These are phyloP conservation scores for Sebastolobus altivelis DNA, from an alignment of 2,797 vertebrate species.

Conservation along the genomic window DNA sequence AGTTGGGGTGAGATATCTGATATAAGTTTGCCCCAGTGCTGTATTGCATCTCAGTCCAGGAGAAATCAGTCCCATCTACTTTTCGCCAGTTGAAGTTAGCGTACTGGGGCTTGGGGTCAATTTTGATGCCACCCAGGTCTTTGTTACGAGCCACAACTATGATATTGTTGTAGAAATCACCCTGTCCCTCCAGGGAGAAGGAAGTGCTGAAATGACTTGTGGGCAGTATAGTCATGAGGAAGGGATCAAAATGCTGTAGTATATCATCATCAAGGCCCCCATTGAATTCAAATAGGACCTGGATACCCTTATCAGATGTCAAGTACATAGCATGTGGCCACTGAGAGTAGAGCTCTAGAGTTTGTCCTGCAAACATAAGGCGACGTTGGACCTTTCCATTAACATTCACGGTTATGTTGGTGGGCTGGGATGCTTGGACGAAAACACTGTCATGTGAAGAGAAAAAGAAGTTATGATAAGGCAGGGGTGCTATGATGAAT, in stretches of 20 bases:
- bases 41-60: conserved; percentile 71
- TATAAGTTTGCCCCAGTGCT: conserved; percentile 26
- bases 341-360: conserved; percentile 48
- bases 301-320: conserved; percentile 71
- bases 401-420: conserved; percentile 32
- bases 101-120: conserved; percentile 55
- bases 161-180: conserved; percentile 56
- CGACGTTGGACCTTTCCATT: conserved; percentile 29
- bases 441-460: conserved; percentile 61
- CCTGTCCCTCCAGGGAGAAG: conserved; percentile 66
- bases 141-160: conserved; percentile 65
- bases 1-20: conserved; percentile 37
- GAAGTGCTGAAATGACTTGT: conserved; percentile 68
- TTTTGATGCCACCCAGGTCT: conserved; percentile 27
- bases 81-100: conserved; percentile 54
- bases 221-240: conserved; percentile 74
- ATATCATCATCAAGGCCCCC: conserved; percentile 43
- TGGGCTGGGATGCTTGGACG: conserved; percentile 70
- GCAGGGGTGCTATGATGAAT: conserved; percentile 72
- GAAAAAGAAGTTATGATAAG: conserved; percentile 45
- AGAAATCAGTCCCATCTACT: conserved; percentile 72
- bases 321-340: conserved; percentile 62
- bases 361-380: conserved; percentile 56
- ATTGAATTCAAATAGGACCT: conserved; percentile 77
- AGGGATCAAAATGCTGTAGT: conserved; percentile 58